Percentiles rank a stretch among this genome's conserved stretches.
phyloP scores from a whole-genome alignment of 2,113 vertebrate genomes.

The Pyrgilauda ruficollis region DNA sequence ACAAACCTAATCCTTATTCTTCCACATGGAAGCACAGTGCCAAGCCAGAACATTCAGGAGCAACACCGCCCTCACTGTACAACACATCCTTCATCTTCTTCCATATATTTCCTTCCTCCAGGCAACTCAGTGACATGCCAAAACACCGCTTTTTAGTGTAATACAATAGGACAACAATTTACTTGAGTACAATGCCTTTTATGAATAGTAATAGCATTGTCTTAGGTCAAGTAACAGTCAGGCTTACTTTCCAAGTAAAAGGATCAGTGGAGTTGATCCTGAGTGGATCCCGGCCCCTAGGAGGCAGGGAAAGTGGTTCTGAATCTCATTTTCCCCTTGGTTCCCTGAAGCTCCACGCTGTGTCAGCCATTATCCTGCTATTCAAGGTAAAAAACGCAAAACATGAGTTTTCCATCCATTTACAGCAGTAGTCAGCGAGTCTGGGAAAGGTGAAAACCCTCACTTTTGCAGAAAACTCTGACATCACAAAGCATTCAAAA shows the following conservation, averaged over 20 bases:
- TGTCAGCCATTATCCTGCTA: not conserved
- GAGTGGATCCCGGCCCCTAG: not conserved
- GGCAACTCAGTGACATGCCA: not conserved
- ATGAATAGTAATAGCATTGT: not conserved
- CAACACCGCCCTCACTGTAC: not conserved
- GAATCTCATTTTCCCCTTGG: not conserved
- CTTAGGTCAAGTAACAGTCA: not conserved
- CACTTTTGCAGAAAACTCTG: not conserved
- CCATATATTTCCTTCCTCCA: not conserved
- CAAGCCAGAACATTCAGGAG: not conserved
- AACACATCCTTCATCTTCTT: not conserved
- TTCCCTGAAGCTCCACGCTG: not conserved
- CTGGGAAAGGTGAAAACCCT: not conserved
- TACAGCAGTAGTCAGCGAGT: rapidly evolving
- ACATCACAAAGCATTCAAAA: not conserved
- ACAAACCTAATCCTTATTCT: constrained; percentile 38
- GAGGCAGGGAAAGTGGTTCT: not conserved
- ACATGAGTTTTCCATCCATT: not conserved
- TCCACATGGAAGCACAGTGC: constrained; percentile 17
- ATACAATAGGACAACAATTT: not conserved
- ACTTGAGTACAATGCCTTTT: not conserved
- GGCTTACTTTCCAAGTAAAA: not conserved
- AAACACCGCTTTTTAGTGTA: not conserved
- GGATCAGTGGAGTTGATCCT: not conserved
- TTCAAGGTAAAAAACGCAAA: not conserved